Conservation (phyloP, 2,797 vertebrate species). For the Diplodus puntazzo region DNA sequence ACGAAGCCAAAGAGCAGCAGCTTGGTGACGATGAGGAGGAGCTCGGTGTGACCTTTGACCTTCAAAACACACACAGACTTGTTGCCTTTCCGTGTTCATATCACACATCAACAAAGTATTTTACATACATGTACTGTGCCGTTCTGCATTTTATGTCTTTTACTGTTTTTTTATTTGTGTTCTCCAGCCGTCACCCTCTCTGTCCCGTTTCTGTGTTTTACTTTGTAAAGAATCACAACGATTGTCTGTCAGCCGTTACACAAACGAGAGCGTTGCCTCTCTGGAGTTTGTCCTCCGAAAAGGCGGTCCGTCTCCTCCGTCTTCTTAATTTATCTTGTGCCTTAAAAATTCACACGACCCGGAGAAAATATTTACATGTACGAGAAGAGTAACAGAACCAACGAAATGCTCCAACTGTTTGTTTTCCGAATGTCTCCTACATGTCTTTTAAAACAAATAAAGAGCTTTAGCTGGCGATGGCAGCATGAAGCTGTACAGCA, state of each 20-base stretch:
- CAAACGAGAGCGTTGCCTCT: constrained; percentile 35
- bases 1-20: constrained; percentile 44
- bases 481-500: constrained; percentile 45
- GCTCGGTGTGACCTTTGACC: constrained; percentile 34
- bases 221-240: constrained; percentile 16
- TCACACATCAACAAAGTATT: constrained; percentile 53
- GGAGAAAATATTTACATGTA: constrained; percentile 33
- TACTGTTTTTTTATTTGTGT: constrained; percentile 13
- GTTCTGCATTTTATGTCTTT: constrained; percentile 16
- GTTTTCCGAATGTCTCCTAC: constrained; percentile 60
- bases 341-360: constrained; percentile 68
- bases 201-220: constrained; percentile 12
- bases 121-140: constrained; percentile 14
- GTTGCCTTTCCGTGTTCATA: constrained; percentile 35
- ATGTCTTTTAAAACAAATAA: constrained; percentile 76
- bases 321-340: constrained; percentile 79
- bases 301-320: constrained; percentile 46
- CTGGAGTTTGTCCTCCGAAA: constrained; percentile 19
- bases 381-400: constrained; percentile 21
- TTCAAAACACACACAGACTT: constrained; percentile 5
- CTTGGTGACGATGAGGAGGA: neutral
- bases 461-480: constrained; percentile 70
- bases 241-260: constrained; percentile 27
- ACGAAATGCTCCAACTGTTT: constrained; percentile 17
- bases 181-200: constrained; percentile 3